These are phyloP conservation scores for Stenotaenia linearis DNA, from an alignment of 2,888 invertebrate species.

Conservation along the genomic window DNA sequence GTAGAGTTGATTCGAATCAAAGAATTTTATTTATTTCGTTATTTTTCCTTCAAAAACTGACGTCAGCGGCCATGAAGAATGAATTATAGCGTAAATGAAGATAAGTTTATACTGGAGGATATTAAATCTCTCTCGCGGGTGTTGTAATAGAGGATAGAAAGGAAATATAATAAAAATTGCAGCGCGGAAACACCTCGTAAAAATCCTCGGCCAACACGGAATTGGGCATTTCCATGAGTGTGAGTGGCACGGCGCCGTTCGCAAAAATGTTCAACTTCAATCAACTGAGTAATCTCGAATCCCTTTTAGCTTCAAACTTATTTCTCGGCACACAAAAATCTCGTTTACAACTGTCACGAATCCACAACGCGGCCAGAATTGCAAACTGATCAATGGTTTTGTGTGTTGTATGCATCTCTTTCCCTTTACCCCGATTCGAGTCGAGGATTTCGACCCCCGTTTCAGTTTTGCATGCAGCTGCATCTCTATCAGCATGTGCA, in stretches of 20 bases:
- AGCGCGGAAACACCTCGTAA: conserved; percentile 21
- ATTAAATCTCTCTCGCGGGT: not conserved
- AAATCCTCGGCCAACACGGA: not conserved
- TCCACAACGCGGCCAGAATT: conserved; percentile 17
- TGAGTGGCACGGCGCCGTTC: not conserved
- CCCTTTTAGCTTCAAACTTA: conserved; percentile 14
- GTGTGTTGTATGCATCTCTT: not conserved
- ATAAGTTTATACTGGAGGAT: not conserved
- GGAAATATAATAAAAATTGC: not conserved
- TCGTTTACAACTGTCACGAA: conserved; percentile 31
- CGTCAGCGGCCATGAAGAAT: not conserved
- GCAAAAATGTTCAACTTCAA: conserved; percentile 30
- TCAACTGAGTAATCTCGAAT: conserved; percentile 32
- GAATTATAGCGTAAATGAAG: not conserved
- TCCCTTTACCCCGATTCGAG: not conserved
- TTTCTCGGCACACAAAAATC: conserved; percentile 27
- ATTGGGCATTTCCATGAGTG: conserved; percentile 20
- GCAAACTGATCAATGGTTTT: conserved; percentile 18
- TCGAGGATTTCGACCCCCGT: conserved; percentile 6
- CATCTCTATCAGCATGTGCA: conserved; percentile 16
- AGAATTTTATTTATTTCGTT: not conserved
- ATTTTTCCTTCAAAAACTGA: not conserved
- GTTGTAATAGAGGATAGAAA: conserved; percentile 12
- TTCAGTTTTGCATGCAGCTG: conserved; percentile 26
- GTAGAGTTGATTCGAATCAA: not conserved